phyloP scores from a whole-genome alignment of 2,113 vertebrate genomes.

The Himantopus leucocephalus region DNA sequence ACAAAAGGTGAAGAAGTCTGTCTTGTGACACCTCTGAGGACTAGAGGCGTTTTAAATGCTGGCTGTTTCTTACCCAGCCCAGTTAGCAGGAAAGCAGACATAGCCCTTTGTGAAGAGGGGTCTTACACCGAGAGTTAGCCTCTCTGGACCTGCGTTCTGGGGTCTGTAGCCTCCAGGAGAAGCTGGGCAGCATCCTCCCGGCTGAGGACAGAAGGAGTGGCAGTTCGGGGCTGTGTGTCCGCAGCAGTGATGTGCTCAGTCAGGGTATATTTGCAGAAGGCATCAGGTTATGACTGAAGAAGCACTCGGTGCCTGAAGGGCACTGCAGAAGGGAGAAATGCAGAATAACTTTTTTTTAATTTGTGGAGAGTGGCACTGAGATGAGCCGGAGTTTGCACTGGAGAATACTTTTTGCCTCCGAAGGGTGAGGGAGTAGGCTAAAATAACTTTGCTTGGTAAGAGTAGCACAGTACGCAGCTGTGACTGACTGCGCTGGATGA shows the following conservation, averaged over 20 bases:
- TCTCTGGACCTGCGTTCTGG: rapidly evolving
- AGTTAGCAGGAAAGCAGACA: neutral
- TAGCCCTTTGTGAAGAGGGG: no score
- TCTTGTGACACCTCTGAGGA: neutral
- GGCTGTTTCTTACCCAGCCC: neutral
- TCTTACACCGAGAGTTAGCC: neutral
- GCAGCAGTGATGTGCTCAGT: neutral
- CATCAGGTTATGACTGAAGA: rapidly evolving
- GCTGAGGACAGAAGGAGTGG: no score
- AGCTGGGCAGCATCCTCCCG: rapidly evolving
- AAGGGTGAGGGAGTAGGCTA: neutral
- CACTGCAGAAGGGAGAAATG: neutral
- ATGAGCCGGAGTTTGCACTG: rapidly evolving
- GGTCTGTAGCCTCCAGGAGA: rapidly evolving
- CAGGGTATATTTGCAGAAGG: neutral
- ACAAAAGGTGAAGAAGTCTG: neutral
- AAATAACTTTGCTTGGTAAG: neutral
- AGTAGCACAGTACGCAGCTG: neutral
- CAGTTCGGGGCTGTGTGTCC: rapidly evolving
- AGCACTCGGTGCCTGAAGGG: neutral
- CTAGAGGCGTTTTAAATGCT: rapidly evolving
- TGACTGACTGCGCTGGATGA: neutral
- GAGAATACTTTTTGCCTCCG: neutral
- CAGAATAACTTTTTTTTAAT: neutral
- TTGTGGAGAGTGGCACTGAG: neutral